A percentile compares a stretch with the other conserved stretches of the same genome.
Evolutionary conservation across 2,888 invertebrate genomes (phyloP).

Genomic region (Kryphioiulus occultus): DNA sequence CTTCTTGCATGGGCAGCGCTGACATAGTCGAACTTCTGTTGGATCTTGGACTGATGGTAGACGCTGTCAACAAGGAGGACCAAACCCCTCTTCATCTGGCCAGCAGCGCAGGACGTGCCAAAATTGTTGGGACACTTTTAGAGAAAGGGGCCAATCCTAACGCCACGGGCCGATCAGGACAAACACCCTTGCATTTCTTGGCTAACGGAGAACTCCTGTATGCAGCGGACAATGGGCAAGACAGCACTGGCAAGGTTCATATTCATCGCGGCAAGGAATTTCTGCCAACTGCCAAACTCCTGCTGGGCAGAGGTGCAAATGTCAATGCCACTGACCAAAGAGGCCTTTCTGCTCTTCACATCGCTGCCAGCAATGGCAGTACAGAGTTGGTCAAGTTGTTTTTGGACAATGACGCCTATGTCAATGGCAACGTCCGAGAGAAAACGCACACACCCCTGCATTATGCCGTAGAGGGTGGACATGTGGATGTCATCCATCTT

Average conservation of each 20-base stretch:
- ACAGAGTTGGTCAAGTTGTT: not conserved
- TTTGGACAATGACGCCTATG: not conserved
- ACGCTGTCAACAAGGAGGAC: not conserved
- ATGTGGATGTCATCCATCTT: not conserved
- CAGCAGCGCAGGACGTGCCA: not conserved
- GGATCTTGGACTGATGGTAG: not conserved
- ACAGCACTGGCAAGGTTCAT: not conserved
- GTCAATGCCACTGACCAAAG: not conserved
- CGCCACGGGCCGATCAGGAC: not conserved
- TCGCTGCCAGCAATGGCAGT: not conserved
- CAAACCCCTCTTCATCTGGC: conserved; percentile 27
- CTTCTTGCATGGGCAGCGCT: not conserved
- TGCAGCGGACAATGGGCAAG: not conserved
- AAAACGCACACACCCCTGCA: not conserved
- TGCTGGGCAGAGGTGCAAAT: not conserved
- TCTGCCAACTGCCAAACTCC: not conserved
- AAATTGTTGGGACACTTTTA: not conserved
- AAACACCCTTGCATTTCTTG: not conserved
- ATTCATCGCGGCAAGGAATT: too few relatives aligned
- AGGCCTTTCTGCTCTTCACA: not conserved
- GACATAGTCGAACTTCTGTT: not conserved
- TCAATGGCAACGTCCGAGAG: not conserved
- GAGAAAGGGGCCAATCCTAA: not conserved
- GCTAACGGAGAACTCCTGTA: not conserved
- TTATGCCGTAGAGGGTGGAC: not conserved